phyloP scores from a whole-genome alignment of 2,797 vertebrate genomes.

The Harpagifer antarcticus region DNA sequence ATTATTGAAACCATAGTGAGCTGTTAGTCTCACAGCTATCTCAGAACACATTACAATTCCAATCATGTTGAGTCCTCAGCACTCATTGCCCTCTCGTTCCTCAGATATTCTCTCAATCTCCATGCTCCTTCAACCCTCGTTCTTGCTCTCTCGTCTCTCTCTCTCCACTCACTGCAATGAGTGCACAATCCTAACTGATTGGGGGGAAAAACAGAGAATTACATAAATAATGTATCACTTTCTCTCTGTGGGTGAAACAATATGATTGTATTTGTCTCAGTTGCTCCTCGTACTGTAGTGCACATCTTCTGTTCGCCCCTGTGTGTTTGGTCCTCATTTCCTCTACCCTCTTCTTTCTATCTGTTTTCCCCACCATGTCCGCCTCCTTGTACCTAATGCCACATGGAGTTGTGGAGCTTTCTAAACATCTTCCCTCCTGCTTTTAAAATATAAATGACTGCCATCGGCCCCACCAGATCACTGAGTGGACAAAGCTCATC shows the following conservation, averaged over 20 bases:
- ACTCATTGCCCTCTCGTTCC: slow-evolving; percentile 40
- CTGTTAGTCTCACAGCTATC: slow-evolving; percentile 54
- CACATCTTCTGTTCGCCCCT: slow-evolving; percentile 15
- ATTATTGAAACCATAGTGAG: slow-evolving; percentile 57
- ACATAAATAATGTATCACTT: slow-evolving; percentile 67
- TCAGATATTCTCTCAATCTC: slow-evolving; percentile 42
- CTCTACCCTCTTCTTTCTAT: background rate
- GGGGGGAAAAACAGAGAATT: slow-evolving; percentile 45
- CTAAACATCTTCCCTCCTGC: background rate
- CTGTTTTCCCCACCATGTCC: background rate
- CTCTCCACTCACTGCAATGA: slow-evolving; percentile 33
- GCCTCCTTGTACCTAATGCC: slow-evolving; percentile 9
- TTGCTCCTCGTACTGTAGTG: slow-evolving; percentile 11
- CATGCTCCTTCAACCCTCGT: slow-evolving; percentile 24
- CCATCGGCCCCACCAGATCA: slow-evolving; percentile 66
- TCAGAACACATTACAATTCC: slow-evolving; percentile 68
- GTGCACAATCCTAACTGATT: slow-evolving; percentile 50
- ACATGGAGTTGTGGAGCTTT: slow-evolving; percentile 21
- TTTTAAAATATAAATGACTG: slow-evolving; percentile 72
- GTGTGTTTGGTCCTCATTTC: slow-evolving; percentile 28
- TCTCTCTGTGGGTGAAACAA: slow-evolving; percentile 49
- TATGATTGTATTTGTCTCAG: slow-evolving; percentile 33
- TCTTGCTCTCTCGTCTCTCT: slow-evolving; percentile 8
- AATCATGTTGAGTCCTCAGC: slow-evolving; percentile 55
- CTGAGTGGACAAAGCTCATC: slow-evolving; percentile 70